Conservation (phyloP, 2,888 invertebrate genomes). For the Blastobasis lacticolella region DNA sequence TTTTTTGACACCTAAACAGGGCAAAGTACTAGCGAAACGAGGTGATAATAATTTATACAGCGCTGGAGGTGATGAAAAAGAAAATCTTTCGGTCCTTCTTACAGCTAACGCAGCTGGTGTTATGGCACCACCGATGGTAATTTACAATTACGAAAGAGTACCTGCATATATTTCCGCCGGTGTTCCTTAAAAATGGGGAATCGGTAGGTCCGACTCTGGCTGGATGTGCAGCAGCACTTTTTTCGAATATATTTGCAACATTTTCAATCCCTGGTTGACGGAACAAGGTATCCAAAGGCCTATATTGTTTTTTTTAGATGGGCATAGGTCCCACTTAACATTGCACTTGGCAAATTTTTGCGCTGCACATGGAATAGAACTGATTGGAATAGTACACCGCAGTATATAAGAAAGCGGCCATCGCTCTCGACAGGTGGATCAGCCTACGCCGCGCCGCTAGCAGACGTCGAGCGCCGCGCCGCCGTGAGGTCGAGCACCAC, state of each 20-base stretch:
- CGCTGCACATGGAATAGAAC: constrained; percentile 7
- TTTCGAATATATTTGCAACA: constrained; percentile 8
- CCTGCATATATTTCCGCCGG: constrained; percentile 1
- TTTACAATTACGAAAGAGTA: constrained; percentile 8
- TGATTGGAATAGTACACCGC: too few relatives aligned
- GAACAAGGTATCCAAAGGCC: constrained; percentile 7
- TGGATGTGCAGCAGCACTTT: constrained; percentile 10
- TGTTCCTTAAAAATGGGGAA: constrained; percentile 11
- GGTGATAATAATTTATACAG: constrained; percentile 25
- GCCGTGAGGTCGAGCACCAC: too few relatives aligned
- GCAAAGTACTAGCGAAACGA: constrained; percentile 28
- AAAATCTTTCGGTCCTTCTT: constrained; percentile 10
- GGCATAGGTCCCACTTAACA: constrained; percentile 8
- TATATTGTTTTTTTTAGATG: constrained; percentile 10
- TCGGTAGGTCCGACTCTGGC: constrained; percentile 4
- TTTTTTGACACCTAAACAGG: constrained; percentile 32
- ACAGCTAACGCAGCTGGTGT: constrained; percentile 10
- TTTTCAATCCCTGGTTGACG: constrained; percentile 9
- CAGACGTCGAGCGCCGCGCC: too few relatives aligned
- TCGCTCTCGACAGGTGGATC: too few relatives aligned
- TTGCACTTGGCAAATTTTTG: constrained; percentile 9
- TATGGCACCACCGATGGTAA: constrained; percentile 10
- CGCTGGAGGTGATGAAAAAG: constrained; percentile 18
- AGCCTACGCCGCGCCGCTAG: too few relatives aligned
- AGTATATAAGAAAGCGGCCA: too few relatives aligned